A percentile compares a stretch with the other conserved stretches of the same genome.
These are phyloP conservation scores for Pristionchus mayeri DNA, from an alignment of 2,888 invertebrate genomes.

Conservation along the genomic window DNA sequence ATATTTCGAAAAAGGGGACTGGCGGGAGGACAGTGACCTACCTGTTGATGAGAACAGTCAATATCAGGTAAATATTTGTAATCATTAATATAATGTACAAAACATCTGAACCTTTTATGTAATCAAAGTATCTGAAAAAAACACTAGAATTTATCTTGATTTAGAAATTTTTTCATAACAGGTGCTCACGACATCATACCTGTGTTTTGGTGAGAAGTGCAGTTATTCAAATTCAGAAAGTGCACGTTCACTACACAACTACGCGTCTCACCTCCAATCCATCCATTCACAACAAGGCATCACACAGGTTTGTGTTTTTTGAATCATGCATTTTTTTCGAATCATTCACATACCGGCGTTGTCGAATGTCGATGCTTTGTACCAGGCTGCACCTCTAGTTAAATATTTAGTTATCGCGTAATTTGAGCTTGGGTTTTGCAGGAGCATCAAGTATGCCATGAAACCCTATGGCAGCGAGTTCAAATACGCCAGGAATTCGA, in stretches of 20 bases:
- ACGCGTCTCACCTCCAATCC: neutral
- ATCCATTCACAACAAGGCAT: neutral
- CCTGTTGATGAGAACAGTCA: neutral
- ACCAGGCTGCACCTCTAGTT: too few relatives aligned
- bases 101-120: too few relatives aligned
- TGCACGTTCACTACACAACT: neutral
- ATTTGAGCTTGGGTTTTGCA: neutral
- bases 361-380: too few relatives aligned
- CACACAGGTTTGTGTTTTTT: neutral
- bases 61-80: neutral
- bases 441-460: neutral
- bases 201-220: too few relatives aligned
- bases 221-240: neutral
- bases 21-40: neutral
- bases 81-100: too few relatives aligned
- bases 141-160: too few relatives aligned
- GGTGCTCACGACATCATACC: too few relatives aligned
- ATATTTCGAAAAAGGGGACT: neutral
- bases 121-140: too few relatives aligned
- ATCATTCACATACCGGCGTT: neutral
- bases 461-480: neutral
- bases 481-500: neutral
- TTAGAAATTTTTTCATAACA: too few relatives aligned
- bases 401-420: too few relatives aligned
- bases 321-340: neutral